phyloP scores from a whole-genome alignment of 2,797 vertebrate genomes.

The Glyptemys insculpta region DNA sequence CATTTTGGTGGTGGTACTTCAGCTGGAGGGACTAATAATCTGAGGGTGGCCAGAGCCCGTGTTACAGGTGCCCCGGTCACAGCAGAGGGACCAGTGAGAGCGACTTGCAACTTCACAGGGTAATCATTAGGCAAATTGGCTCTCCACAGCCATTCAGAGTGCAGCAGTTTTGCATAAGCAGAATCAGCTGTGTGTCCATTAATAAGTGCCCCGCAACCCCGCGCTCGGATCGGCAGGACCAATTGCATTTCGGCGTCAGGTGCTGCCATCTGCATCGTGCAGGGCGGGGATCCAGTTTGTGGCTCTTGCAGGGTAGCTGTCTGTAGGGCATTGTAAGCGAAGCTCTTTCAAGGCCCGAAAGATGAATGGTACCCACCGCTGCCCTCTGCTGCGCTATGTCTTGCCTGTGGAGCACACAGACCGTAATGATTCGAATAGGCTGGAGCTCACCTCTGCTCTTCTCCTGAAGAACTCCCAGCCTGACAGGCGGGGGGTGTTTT shows the following conservation, averaged over 20 bases:
- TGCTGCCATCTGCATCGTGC: too few relatives aligned
- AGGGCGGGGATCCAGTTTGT: neutral
- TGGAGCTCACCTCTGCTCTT: neutral
- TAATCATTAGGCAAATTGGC: neutral
- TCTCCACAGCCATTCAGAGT: neutral
- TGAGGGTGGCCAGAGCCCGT: too few relatives aligned
- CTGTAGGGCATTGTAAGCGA: neutral
- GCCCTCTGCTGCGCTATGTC: neutral
- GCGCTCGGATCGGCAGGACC: neutral
- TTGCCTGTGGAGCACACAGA: neutral
- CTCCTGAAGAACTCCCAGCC: neutral
- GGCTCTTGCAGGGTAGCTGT: neutral
- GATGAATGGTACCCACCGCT: neutral
- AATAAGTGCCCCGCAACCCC: neutral
- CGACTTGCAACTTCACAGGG: accelerated
- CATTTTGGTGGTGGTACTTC: too few relatives aligned
- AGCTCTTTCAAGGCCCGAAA: neutral
- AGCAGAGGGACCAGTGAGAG: neutral
- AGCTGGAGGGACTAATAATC: too few relatives aligned
- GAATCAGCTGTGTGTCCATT: neutral
- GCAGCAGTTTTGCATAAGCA: neutral
- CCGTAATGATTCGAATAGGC: neutral
- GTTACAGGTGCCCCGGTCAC: neutral
- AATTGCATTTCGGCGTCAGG: neutral
- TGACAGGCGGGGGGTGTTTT: accelerated